Percentiles rank a stretch among this genome's conserved stretches.
Conservation (phyloP, 2,888 invertebrate species). For the Nomada flava region DNA sequence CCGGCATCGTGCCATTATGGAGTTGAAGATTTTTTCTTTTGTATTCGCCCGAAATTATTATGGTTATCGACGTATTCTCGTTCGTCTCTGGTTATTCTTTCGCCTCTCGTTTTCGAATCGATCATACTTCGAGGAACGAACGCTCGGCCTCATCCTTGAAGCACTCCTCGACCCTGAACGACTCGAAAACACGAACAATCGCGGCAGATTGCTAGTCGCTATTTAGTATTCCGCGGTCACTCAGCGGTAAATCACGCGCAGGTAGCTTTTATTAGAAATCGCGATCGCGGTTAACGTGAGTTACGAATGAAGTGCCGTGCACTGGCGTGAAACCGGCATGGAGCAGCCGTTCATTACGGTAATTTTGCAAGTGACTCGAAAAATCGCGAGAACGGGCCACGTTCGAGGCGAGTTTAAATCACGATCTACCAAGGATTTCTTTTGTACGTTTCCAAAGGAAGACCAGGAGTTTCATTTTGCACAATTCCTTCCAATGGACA, state of each 20-base stretch:
- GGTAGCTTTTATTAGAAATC: constrained; percentile 22
- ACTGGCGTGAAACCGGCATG: constrained; percentile 1
- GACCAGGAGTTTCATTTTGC: no score
- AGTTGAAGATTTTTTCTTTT: no score
- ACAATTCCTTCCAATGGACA: no score
- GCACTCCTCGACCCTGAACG: no score
- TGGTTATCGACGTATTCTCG: neutral
- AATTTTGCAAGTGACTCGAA: constrained; percentile 24
- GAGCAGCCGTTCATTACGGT: constrained; percentile 17
- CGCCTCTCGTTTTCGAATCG: no score
- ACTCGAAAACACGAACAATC: constrained; percentile 14
- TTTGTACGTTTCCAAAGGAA: neutral
- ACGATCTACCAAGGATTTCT: constrained; percentile 30
- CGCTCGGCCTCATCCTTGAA: neutral
- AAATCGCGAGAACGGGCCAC: constrained; percentile 15
- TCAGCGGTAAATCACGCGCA: constrained; percentile 27
- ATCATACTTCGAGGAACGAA: no score
- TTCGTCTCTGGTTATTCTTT: no score
- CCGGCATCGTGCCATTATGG: no score
- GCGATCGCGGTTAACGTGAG: constrained; percentile 23
- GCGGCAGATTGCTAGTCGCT: constrained; percentile 3
- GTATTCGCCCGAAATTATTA: no score
- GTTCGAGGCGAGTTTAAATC: constrained; percentile 25
- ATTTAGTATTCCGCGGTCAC: constrained; percentile 25
- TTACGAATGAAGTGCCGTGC: constrained; percentile 11